A percentile compares a stretch with the other conserved stretches of the same genome.
phyloP scores from a whole-genome alignment of 2,113 vertebrate species.

The Cichladusa arquata region DNA sequence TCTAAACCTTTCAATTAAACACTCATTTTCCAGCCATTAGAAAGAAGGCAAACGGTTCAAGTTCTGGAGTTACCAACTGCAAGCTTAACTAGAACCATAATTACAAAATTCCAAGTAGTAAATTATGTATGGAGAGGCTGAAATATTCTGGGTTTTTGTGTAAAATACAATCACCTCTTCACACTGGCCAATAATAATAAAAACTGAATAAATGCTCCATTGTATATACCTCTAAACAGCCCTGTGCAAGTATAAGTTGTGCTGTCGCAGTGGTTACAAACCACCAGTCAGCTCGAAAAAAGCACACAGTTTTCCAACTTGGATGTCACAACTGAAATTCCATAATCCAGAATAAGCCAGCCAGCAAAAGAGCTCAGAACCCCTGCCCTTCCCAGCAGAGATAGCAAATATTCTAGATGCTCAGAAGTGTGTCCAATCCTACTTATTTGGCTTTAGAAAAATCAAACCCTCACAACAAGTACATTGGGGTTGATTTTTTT shows the following conservation, averaged over 20 bases:
- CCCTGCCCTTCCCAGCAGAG: background rate
- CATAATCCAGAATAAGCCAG: background rate
- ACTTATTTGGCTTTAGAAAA: background rate
- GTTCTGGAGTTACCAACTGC: slow-evolving; percentile 25
- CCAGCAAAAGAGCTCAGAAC: background rate
- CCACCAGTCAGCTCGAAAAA: background rate
- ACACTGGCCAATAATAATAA: slow-evolving; percentile 35
- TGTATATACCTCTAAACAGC: background rate
- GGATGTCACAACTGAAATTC: background rate
- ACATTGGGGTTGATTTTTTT: background rate
- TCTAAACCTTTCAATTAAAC: slow-evolving; percentile 1
- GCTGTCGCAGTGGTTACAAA: slow-evolving; percentile 10
- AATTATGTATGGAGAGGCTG: background rate
- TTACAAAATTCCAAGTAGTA: slow-evolving; percentile 25
- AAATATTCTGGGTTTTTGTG: slow-evolving; percentile 17
- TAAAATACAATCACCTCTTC: slow-evolving; percentile 15
- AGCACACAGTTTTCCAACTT: background rate
- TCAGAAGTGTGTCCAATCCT: background rate
- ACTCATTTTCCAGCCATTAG: background rate
- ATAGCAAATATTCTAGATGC: background rate
- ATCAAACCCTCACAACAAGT: background rate
- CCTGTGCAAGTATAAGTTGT: background rate
- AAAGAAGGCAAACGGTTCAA: background rate
- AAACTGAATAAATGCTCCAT: background rate
- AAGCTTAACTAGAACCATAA: slow-evolving; percentile 38